Conservation (phyloP, 2,797 vertebrate genomes). For the Leontopithecus rosalia region DNA sequence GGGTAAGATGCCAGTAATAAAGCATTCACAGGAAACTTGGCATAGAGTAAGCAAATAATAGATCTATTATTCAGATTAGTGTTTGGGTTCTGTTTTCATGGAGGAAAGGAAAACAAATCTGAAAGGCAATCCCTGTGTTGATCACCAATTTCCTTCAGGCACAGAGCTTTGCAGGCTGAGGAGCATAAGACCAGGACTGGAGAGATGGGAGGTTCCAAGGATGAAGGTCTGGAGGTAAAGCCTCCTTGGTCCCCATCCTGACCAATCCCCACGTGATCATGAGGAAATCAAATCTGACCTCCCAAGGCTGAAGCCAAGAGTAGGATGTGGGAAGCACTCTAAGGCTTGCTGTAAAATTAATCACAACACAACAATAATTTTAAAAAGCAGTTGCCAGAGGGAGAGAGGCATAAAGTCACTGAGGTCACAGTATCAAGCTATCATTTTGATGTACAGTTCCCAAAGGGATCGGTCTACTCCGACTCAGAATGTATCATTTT, state of each 20-base stretch:
- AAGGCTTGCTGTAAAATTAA: not conserved
- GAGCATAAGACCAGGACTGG: not conserved
- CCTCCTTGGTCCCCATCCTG: not conserved
- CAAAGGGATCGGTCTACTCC: not conserved
- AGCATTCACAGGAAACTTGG: not conserved
- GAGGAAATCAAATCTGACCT: not conserved
- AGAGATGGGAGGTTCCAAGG: not conserved
- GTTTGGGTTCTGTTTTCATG: not conserved
- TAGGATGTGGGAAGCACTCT: not conserved
- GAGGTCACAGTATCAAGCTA: not conserved
- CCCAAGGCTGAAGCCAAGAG: not conserved
- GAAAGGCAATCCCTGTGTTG: not conserved
- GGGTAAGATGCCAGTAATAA: not conserved
- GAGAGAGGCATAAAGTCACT: not conserved
- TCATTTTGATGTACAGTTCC: constrained; percentile 6
- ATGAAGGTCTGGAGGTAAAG: too few relatives aligned
- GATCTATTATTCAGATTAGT: not conserved
- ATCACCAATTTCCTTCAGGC: not conserved
- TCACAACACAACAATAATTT: constrained; percentile 35
- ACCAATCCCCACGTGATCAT: not conserved
- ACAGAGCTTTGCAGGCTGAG: not conserved
- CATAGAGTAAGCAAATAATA: not conserved
- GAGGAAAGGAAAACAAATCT: not conserved
- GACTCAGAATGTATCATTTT: not conserved
- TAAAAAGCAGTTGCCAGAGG: not conserved